Conservation (phyloP, 2,113 vertebrate genomes). For the Equus przewalskii region DNA sequence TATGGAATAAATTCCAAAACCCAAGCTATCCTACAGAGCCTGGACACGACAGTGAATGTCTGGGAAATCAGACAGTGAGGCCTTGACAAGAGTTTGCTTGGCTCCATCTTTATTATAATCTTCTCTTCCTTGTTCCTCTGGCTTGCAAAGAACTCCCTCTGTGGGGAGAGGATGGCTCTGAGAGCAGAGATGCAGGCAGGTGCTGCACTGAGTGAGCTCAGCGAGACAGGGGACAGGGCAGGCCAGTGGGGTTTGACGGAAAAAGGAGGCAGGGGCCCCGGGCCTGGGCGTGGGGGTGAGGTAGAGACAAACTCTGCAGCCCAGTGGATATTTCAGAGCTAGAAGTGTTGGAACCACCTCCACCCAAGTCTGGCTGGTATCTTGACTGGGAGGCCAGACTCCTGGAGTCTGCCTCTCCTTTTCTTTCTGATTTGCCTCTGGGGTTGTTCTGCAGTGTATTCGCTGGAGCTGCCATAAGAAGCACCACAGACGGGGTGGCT, state of each 20-base stretch:
- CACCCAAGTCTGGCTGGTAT: neutral
- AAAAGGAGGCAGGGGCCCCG: neutral
- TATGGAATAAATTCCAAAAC: neutral
- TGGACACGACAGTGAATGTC: no score
- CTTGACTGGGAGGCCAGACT: neutral
- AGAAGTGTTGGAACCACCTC: neutral
- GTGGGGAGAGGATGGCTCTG: neutral
- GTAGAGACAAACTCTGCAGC: rapidly evolving
- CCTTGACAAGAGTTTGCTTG: neutral
- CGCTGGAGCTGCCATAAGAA: neutral
- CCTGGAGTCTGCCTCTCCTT: neutral
- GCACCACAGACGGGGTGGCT: neutral
- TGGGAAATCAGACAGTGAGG: neutral
- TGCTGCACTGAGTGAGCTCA: neutral
- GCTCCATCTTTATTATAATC: neutral
- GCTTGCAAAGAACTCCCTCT: neutral
- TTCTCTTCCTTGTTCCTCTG: neutral
- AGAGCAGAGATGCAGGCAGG: neutral
- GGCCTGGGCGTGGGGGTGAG: rapidly evolving
- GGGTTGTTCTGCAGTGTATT: neutral
- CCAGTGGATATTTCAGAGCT: neutral
- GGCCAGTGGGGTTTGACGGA: no score
- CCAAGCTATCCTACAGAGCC: neutral
- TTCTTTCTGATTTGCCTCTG: neutral
- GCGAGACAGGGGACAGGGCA: neutral